These are phyloP conservation scores for Oreonectes daqikongensis DNA, from an alignment of 2,797 vertebrate species.

Conservation along the genomic window DNA sequence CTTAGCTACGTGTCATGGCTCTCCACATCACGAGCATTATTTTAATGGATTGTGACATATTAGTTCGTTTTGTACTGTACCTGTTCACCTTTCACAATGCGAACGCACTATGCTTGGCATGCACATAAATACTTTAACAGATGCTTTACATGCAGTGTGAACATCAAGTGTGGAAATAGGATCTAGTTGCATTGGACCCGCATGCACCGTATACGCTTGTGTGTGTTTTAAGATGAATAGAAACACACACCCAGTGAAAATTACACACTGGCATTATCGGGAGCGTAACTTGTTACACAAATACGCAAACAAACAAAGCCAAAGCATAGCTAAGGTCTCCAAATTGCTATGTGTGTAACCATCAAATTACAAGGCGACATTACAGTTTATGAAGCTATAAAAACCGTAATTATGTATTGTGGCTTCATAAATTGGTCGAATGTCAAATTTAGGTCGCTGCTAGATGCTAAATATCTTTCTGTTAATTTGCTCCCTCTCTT, in stretches of 20 bases:
- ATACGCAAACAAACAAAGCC: constrained; percentile 84
- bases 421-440: constrained; percentile 78
- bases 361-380: constrained; percentile 87
- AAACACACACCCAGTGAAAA: constrained; percentile 72
- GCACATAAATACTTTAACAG: no score
- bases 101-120: no score
- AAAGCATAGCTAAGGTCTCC: constrained; percentile 78
- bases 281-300: constrained; percentile 76
- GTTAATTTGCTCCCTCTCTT: constrained; percentile 72
- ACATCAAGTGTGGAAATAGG: no score
- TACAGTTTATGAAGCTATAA: constrained; percentile 83
- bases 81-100: no score
- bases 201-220: constrained; percentile 50
- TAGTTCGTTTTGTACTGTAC: no score
- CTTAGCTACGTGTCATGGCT: no score
- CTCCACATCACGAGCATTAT: no score
- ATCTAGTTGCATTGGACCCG: no score
- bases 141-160: no score
- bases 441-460: constrained; percentile 77
- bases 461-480: constrained; percentile 75
- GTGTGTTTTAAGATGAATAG: constrained; percentile 55
- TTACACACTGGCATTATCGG: constrained; percentile 68
- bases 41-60: no score
- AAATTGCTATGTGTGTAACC: constrained; percentile 80
- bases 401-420: constrained; percentile 79